Evolutionary conservation across 2,113 vertebrate genomes (phyloP).

Genomic region (Picathartes gymnocephalus): DNA sequence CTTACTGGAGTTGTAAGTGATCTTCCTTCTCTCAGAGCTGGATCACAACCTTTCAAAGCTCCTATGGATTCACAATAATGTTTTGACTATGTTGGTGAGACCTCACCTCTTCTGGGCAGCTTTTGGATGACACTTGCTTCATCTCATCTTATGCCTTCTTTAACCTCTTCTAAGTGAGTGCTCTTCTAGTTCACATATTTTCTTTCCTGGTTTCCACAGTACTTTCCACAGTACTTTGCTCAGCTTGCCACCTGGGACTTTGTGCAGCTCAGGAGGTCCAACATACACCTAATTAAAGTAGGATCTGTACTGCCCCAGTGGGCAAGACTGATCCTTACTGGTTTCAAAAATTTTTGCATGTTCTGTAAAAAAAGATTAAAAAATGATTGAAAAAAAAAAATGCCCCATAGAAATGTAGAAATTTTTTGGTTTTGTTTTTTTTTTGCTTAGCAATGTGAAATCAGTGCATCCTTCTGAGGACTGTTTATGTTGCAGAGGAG

Average conservation of each 20-base stretch:
- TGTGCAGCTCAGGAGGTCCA: not conserved
- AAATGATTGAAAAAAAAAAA: not conserved
- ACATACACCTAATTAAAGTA: not conserved
- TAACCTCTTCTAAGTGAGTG: not conserved
- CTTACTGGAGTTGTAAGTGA: not conserved
- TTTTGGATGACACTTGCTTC: not conserved
- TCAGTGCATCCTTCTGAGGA: not conserved
- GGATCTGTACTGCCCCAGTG: not conserved
- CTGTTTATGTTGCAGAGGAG: not conserved
- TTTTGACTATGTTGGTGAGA: not conserved
- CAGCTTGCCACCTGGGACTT: not conserved
- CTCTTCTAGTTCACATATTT: not conserved
- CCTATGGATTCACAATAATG: not conserved
- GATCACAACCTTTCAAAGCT: not conserved
- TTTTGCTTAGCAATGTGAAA: not conserved
- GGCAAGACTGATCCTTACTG: not conserved
- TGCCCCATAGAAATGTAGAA: rapidly evolving
- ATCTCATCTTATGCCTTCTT: not conserved
- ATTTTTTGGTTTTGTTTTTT: not conserved
- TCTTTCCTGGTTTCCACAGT: not conserved
- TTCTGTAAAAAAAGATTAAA: not conserved
- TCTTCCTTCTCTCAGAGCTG: not conserved
- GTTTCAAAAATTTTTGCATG: not conserved
- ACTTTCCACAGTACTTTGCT: not conserved
- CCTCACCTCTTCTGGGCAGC: not conserved